Percentiles rank a stretch among this genome's conserved stretches.
Evolutionary conservation across 2,797 vertebrate species (phyloP).

Genomic region (Glossophaga mutica): DNA sequence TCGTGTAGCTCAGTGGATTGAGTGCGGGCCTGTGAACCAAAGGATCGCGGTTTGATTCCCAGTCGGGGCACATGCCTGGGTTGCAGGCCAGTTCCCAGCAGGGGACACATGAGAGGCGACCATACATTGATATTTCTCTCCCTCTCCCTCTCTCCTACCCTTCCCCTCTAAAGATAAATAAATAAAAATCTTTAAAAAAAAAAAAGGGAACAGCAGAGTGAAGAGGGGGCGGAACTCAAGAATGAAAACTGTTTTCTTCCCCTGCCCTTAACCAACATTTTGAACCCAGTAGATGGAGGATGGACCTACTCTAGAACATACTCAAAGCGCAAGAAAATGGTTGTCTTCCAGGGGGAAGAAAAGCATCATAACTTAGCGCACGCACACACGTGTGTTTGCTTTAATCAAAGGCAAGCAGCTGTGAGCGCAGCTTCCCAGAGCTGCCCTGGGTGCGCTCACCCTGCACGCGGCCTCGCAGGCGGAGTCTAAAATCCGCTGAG

Average conservation of each 20-base stretch:
- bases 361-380: neutral
- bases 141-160: too few relatives aligned
- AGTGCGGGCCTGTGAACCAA: too few relatives aligned
- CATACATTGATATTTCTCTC: too few relatives aligned
- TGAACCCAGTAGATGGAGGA: neutral
- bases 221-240: neutral
- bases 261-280: neutral
- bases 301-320: neutral
- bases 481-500: neutral
- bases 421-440: neutral
- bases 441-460: neutral
- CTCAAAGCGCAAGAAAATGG: neutral
- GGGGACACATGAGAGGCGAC: too few relatives aligned
- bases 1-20: too few relatives aligned
- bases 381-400: neutral
- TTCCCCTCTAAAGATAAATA: too few relatives aligned
- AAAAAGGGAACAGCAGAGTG: too few relatives aligned
- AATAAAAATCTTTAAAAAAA: too few relatives aligned
- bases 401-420: constrained; percentile 13
- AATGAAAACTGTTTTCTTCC: neutral
- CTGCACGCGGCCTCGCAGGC: neutral
- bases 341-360: neutral
- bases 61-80: too few relatives aligned
- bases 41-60: too few relatives aligned
- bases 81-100: too few relatives aligned